Conservation (phyloP, 37 sponge, comb jelly and placozoan genomes). For the Beroe ovata region DNA sequence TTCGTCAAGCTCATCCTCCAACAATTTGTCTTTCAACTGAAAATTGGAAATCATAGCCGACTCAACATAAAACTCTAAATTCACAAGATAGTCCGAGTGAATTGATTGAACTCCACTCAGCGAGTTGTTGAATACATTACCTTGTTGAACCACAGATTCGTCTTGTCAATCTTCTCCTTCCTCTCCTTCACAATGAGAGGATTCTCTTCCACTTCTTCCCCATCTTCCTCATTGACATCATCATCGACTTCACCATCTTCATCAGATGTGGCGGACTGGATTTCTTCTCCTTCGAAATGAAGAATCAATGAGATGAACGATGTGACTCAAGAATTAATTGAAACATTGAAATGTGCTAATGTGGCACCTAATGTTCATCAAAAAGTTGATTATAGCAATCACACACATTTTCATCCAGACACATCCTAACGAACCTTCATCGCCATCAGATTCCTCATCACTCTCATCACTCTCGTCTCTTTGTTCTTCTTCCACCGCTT, state of each 20-base stretch:
- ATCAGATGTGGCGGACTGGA: conserved; percentile 17
- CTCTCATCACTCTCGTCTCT: conserved; percentile 17
- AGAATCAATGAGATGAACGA: no score
- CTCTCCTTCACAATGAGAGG: conserved; percentile 78
- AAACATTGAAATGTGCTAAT: no score
- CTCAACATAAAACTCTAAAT: no score
- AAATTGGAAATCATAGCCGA: neutral
- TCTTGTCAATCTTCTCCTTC: conserved; percentile 67
- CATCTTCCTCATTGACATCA: conserved; percentile 70
- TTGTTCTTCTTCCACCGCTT: conserved; percentile 29
- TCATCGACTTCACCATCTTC: conserved; percentile 41
- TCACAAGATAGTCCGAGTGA: no score
- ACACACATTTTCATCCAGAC: no score
- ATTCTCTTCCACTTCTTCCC: conserved; percentile 71
- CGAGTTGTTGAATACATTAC: no score
- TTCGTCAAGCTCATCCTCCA: conserved; percentile 31
- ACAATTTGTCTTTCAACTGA: conserved; percentile 37
- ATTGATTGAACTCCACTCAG: no score
- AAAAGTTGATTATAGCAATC: no score
- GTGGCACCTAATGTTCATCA: no score
- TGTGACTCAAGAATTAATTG: no score
- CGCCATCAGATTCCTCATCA: neutral
- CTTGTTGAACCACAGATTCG: conserved; percentile 66
- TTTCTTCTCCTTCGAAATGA: conserved; percentile 9
- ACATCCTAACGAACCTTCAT: no score